Conservation (phyloP, 2,888 invertebrate species). For the Mylabris sibirica region DNA sequence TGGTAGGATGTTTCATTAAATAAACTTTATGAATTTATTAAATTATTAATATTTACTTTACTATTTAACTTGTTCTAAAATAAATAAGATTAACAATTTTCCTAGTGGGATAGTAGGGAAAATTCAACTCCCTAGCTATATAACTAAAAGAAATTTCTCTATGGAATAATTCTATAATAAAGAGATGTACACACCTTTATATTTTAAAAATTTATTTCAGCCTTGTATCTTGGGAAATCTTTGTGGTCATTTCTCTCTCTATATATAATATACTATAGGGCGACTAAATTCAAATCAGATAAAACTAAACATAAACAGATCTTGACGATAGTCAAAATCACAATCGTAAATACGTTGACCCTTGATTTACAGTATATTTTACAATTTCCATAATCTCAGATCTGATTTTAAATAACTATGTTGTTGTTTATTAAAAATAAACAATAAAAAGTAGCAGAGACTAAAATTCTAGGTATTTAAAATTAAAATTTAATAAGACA, state of each 20-base stretch:
- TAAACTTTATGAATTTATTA: constrained; percentile 28
- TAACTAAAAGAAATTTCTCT: neutral
- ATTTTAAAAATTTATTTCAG: constrained; percentile 19
- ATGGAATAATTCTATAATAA: neutral
- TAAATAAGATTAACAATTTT: neutral
- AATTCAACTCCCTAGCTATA: neutral
- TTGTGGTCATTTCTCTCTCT: constrained; percentile 10
- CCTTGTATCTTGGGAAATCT: constrained; percentile 21
- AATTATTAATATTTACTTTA: constrained; percentile 16
- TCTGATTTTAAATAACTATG: neutral
- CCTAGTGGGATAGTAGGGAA: neutral
- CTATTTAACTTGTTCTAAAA: neutral
- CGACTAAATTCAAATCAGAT: constrained; percentile 27
- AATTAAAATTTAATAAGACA: constrained; percentile 26
- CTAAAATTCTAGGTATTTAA: constrained; percentile 19
- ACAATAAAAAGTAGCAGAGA: neutral
- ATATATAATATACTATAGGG: neutral
- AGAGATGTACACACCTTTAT: neutral
- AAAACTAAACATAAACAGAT: constrained; percentile 18
- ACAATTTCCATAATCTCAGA: neutral
- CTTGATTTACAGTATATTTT: neutral
- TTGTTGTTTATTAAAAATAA: constrained; percentile 5
- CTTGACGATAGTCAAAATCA: neutral
- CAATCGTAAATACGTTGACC: neutral
- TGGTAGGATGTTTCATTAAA: constrained; percentile 23